Evolutionary conservation across 2,113 vertebrate genomes (phyloP).

Genomic region (Larimichthys polyactis): DNA sequence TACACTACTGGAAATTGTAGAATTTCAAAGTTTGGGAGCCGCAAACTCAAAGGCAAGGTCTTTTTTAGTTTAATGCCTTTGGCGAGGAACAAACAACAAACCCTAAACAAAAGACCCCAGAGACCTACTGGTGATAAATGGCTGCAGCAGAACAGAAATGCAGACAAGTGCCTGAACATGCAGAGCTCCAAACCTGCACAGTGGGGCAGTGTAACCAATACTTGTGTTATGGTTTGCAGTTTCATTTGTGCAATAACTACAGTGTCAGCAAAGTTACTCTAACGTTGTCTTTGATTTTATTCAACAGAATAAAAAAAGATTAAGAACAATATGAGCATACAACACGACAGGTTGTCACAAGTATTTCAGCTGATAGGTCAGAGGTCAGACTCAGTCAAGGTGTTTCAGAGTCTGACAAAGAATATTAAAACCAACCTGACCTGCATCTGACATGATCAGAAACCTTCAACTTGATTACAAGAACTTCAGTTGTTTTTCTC

Average conservation of each 20-base stretch:
- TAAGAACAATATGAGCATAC: too few relatives aligned
- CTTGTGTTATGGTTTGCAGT: neutral
- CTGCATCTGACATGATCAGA: too few relatives aligned
- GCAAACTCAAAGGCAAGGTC: neutral
- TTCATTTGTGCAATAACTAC: neutral
- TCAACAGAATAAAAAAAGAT: too few relatives aligned
- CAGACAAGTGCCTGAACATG: neutral
- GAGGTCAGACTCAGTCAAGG: too few relatives aligned
- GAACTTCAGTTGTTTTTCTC: too few relatives aligned
- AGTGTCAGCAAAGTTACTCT: neutral
- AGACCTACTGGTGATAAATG: neutral
- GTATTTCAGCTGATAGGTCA: too few relatives aligned
- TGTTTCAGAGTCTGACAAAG: too few relatives aligned
- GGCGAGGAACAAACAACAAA: neutral
- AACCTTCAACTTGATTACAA: too few relatives aligned
- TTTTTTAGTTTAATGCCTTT: neutral
- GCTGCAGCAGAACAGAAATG: neutral
- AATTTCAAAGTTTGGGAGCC: neutral
- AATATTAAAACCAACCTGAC: too few relatives aligned
- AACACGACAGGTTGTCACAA: too few relatives aligned
- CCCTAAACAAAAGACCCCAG: slow-evolving; percentile 19
- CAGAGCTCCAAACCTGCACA: neutral
- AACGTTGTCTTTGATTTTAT: too few relatives aligned
- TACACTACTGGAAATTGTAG: neutral
- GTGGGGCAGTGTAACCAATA: neutral